These are phyloP conservation scores for Sebastes matsubarae DNA, from an alignment of 2,797 vertebrate genomes.

Conservation along the genomic window DNA sequence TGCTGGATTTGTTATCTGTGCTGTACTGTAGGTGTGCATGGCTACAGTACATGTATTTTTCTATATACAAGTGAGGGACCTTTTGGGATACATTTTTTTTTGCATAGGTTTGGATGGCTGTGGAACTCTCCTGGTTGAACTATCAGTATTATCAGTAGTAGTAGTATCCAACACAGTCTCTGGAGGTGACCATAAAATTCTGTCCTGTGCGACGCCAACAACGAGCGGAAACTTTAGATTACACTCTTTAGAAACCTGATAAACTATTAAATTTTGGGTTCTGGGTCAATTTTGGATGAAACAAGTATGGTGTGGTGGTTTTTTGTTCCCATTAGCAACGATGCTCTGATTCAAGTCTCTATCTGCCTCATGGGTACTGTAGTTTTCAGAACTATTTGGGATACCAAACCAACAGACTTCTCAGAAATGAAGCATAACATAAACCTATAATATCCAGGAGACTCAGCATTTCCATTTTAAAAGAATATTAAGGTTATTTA, in stretches of 20 bases:
- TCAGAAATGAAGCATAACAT: neutral
- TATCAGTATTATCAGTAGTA: neutral
- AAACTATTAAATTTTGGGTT: neutral
- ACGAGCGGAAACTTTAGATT: rapidly evolving
- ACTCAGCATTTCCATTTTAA: neutral
- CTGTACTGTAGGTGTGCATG: neutral
- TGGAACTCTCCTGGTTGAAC: neutral
- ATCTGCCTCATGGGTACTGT: neutral
- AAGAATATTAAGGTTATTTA: neutral
- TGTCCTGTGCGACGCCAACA: neutral
- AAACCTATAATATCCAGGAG: neutral
- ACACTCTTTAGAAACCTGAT: neutral
- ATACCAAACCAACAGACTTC: neutral
- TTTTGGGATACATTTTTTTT: neutral
- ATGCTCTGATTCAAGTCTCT: neutral
- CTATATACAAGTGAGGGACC: neutral
- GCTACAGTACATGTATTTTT: neutral
- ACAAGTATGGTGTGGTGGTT: neutral
- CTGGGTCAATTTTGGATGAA: neutral
- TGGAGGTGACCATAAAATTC: neutral
- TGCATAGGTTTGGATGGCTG: too few relatives aligned
- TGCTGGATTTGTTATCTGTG: neutral
- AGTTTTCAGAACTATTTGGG: neutral
- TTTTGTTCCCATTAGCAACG: neutral
- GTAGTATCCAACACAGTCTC: too few relatives aligned